Evolutionary conservation across 2,888 invertebrate species (phyloP), one percentile per base, ranked within the genome.

Genomic region (Xylota sylvarum): DNA sequence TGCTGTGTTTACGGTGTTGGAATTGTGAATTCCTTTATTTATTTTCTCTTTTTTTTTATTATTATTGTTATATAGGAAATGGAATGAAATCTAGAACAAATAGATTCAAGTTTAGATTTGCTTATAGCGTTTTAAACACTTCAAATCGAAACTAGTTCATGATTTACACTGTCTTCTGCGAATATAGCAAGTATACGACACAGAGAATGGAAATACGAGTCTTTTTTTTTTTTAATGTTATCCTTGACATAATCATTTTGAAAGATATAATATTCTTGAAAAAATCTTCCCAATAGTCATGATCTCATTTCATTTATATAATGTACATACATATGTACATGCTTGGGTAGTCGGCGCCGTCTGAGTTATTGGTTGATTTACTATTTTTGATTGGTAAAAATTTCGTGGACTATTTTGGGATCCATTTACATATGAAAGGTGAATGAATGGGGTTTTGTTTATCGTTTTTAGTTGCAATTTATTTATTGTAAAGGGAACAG

Each of bases 1-100:
- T 84, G 84, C 80, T 80, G 74, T 58, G 64, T 48, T 64, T 27
- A 64, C 40, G 67, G 46, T 40, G 37, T 62, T 78, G 19, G 35
- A 4, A 67, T 48, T 78, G 64, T 60, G 48, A 56, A 80, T 73
- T 48, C 60, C 14, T 62, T 23, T 23, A 23, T 23, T 2, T 23
- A 1, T 23, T 48, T 30, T n/a, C 1, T 23, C 23, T 23, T 48
- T 30, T n/a, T 10, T 48, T 50, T 46, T 46, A 46, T 43, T 23
- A 35, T 30, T 27, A 48, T 52, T 46, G 27, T 55, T 55, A 12
- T 56, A 19, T 40, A 17, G 9, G n/a, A 19, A 76, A 62, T 48
- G 48, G 14, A 55, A 35, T 50, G 58, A 43, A 50, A 72, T 67
- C 73, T 52, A 73, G 74, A 65, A 74, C 67, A 74, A 67, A 74